phyloP scores from a whole-genome alignment of 1,140 invertebrate genomes.

The Drosophila sulfurigaster region DNA sequence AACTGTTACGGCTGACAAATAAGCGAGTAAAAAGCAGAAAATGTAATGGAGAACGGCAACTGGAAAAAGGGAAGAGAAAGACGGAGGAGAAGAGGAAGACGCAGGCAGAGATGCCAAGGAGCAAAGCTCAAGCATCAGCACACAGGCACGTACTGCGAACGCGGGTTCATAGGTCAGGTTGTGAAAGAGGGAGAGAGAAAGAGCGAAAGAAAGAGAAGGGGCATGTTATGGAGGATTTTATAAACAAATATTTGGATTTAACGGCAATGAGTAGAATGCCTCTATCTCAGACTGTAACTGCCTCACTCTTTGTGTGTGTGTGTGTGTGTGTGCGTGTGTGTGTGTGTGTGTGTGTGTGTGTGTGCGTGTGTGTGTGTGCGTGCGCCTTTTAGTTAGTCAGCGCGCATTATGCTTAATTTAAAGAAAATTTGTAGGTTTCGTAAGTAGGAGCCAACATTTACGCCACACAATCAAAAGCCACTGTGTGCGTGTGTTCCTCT shows the following conservation, averaged over 20 bases:
- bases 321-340: too few relatives aligned
- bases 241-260: constrained; percentile 81
- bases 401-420: constrained; percentile 50
- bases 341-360: constrained; percentile 1
- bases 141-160: constrained; percentile 58
- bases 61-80: background rate
- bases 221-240: constrained; percentile 46
- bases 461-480: constrained; percentile 15
- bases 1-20: constrained; percentile 26
- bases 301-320: constrained; percentile 9
- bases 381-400: constrained; percentile 23
- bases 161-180: background rate
- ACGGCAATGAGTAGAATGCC: constrained; percentile 54
- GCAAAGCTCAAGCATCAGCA: constrained; percentile 61
- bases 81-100: background rate
- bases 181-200: background rate
- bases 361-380: constrained; percentile 1
- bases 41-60: too few relatives aligned
- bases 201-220: background rate
- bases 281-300: constrained; percentile 3
- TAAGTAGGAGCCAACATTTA: constrained; percentile 47
- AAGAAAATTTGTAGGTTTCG: constrained; percentile 34
- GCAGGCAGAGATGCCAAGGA: constrained; percentile 2
- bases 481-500: constrained; percentile 13
- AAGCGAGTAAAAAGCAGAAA: constrained; percentile 5